A percentile compares a stretch with the other conserved stretches of the same genome.
Evolutionary conservation across 2,113 vertebrate genomes (phyloP).

Genomic region (Calidris pygmaea): DNA sequence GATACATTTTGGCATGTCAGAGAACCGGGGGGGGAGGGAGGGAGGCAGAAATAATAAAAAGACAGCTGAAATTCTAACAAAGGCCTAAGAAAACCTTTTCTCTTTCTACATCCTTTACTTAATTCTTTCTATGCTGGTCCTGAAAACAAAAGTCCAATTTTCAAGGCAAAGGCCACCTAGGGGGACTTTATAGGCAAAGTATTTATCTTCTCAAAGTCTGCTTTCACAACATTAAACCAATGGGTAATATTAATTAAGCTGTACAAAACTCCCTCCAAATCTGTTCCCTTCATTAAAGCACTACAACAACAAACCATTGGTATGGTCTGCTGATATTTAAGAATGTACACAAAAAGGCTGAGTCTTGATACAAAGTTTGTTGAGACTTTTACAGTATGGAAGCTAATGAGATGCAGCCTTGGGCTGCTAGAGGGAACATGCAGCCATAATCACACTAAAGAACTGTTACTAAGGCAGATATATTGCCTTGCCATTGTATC

Average conservation of each 20-base stretch:
- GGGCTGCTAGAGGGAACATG: not conserved
- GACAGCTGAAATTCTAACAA: slow-evolving; percentile 1
- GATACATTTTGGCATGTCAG: not conserved
- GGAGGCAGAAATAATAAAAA: not conserved
- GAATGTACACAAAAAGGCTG: not conserved
- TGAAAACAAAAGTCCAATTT: slow-evolving; percentile 27
- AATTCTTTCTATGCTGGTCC: not conserved
- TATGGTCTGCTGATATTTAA: not conserved
- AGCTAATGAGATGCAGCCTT: not conserved
- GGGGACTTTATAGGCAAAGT: not conserved
- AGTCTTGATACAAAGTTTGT: not conserved
- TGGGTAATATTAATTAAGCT: not conserved
- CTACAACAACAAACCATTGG: not conserved
- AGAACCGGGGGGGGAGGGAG: not conserved
- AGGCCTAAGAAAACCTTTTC: not conserved
- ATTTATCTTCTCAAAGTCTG: slow-evolving; percentile 2
- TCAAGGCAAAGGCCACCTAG: not conserved
- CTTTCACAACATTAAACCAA: not conserved
- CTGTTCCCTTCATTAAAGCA: not conserved
- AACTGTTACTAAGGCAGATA: not conserved
- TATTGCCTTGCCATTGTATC: not conserved
- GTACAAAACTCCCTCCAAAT: not conserved
- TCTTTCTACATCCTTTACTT: not conserved
- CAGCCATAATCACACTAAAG: not conserved
- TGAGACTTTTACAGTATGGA: not conserved